Evolutionary conservation across 2,113 vertebrate species (phyloP).

Genomic region (Gallinago media): DNA sequence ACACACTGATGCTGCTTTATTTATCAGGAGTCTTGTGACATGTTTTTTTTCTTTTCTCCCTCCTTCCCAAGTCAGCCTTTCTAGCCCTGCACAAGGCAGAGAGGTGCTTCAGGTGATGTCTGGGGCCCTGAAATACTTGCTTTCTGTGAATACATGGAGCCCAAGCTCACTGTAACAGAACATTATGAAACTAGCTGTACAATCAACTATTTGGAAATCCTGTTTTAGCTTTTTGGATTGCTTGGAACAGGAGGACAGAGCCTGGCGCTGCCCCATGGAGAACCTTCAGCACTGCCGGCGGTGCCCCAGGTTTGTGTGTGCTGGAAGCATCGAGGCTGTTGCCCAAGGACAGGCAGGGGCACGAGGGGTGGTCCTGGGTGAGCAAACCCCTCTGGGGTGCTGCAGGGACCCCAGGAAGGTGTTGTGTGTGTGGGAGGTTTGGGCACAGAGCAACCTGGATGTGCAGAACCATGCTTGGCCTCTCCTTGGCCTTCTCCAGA

Average conservation of each 20-base stretch:
- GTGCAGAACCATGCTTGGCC: rapidly evolving
- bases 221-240: not conserved
- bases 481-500: not conserved
- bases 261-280: not conserved
- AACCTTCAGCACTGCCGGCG: not conserved
- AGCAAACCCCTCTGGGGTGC: not conserved
- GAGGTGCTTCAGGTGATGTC: not conserved
- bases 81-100: not conserved
- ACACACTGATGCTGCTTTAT: rapidly evolving
- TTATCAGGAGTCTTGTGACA: not conserved
- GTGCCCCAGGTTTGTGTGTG: not conserved
- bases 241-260: not conserved
- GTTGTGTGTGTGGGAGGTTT: rapidly evolving
- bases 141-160: not conserved
- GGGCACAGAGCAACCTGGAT: not conserved
- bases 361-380: not conserved
- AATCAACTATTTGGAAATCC: not conserved
- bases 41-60: not conserved
- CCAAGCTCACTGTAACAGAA: not conserved
- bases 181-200: not conserved
- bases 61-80: not conserved
- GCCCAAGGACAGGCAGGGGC: not conserved
- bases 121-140: not conserved
- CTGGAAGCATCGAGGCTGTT: not conserved
- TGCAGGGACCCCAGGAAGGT: not conserved